Conservation (phyloP, 2,888 invertebrate species). For the Sicus ferrugineus region DNA sequence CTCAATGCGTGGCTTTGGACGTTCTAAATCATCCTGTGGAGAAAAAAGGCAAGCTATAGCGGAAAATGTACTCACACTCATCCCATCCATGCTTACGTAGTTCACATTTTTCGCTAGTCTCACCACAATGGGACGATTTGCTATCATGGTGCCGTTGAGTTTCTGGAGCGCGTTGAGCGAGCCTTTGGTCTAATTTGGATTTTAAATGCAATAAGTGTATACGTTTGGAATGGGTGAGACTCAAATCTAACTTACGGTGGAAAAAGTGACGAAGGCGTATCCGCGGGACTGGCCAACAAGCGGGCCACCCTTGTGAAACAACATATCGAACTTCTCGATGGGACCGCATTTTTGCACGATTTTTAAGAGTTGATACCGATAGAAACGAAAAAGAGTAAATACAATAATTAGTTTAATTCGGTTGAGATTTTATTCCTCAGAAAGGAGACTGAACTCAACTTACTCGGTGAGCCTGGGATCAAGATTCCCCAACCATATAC, state of each 20-base stretch:
- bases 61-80: background rate
- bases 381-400: slow-evolving; percentile 59
- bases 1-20: slow-evolving; percentile 77
- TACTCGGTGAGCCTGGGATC: slow-evolving; percentile 93
- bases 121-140: slow-evolving; percentile 79
- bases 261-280: slow-evolving; percentile 92
- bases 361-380: slow-evolving; percentile 96
- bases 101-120: slow-evolving; percentile 81
- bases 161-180: slow-evolving; percentile 77
- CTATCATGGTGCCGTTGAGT: slow-evolving; percentile 78
- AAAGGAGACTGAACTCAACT: slow-evolving; percentile 66
- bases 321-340: slow-evolving; percentile 94
- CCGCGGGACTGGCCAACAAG: slow-evolving; percentile 88
- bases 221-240: background rate
- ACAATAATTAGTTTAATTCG: background rate
- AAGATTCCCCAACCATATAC: slow-evolving; percentile 90
- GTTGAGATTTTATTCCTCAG: slow-evolving; percentile 15
- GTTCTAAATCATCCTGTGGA: slow-evolving; percentile 76
- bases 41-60: background rate
- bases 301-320: slow-evolving; percentile 92
- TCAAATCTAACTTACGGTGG: slow-evolving; percentile 57
- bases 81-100: slow-evolving; percentile 66
- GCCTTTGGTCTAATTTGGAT: slow-evolving; percentile 62
- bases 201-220: background rate
- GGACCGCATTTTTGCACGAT: slow-evolving; percentile 92